Evolutionary conservation across 2,797 vertebrate genomes (phyloP), one percentile per base, ranked within the genome.

Genomic region (Myoxocephalus aenaeus): DNA sequence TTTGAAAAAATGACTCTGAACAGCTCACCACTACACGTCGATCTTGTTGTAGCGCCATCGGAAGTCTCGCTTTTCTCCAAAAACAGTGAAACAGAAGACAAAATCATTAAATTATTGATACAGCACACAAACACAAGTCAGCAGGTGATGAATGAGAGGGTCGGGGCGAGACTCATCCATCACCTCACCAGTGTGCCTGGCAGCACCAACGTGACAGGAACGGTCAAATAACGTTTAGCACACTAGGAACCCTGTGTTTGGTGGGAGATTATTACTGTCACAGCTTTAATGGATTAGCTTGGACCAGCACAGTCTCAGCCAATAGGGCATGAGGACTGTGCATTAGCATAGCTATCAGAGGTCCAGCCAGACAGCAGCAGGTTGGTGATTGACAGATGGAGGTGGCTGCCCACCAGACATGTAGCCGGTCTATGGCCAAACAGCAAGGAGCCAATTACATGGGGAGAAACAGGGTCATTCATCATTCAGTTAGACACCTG

Each of bases 211-310:
- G 83, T 94, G 94, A 94, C 93, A 94, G 90, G 85, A 92, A 92
- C 89, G 87, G 93, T 94, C 94, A 95, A 94, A 94, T 92, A 94
- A 93, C 92, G 86, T 94, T 94, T 94, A 94, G 94, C 92, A 92
- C 90, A 89, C 87, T 88, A 85, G 92, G 83, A 87, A 90, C 86
- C 89, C 86, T 84, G 88, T 93, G 90, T 94, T 94, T 88, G 90
- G 89, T 84, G 86, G 87, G 77, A 92, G 92, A 94, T 94, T 93
- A 94, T 94, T 90, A 92, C 92, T 94, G 94, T 94, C 94, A 94
- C 85, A 73, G 87, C 75, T 89, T 84, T 94, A 94, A 94, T 94
- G 94, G 94, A 94, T 94, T 91, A 94, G 89, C 90, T 88, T 85
- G 87, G 92, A 86, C 92, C 85, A 74, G 83, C n/a, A 2, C 69